Evolutionary conservation across 2,888 invertebrate genomes (phyloP).

Genomic region (Acleris holmiana): DNA sequence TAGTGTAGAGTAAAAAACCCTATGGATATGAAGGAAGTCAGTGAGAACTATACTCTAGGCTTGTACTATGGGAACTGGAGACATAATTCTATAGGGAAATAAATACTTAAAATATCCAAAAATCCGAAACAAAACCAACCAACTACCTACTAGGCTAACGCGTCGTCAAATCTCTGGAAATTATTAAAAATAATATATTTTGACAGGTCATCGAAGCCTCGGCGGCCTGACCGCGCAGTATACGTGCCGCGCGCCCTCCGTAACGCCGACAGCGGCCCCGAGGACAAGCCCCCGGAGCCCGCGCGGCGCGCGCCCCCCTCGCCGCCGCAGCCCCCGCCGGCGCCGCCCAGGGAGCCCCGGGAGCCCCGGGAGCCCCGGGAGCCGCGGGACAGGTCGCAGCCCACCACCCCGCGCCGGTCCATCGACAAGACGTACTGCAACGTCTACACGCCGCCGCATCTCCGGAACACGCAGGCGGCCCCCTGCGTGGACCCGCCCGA

Average conservation of each 20-base stretch:
- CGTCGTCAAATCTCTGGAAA: too few species aligned
- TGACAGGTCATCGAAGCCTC: conserved; percentile 72
- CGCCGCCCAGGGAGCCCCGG: too few species aligned
- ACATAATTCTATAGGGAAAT: too few species aligned
- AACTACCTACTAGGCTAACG: too few species aligned
- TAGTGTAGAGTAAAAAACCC: too few species aligned
- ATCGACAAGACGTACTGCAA: conserved; percentile 77
- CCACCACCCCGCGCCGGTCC: conserved; percentile 69
- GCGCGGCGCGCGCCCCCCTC: conserved; percentile 56
- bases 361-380: too few species aligned
- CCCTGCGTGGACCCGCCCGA: conserved; percentile 62
- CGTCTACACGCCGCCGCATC: conserved; percentile 80
- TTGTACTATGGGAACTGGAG: too few species aligned
- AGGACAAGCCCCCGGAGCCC: conserved; percentile 54
- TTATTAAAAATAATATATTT: conserved; percentile 7
- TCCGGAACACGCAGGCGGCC: conserved; percentile 69
- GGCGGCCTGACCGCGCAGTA: conserved; percentile 90
- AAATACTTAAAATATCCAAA: too few species aligned
- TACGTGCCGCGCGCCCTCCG: conserved; percentile 90
- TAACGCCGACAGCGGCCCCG: conserved; percentile 53
- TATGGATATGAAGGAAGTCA: too few species aligned
- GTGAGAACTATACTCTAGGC: too few species aligned
- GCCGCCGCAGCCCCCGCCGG: too few species aligned
- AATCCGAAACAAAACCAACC: too few species aligned
- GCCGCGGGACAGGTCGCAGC: conserved; percentile 65